Conservation (phyloP, 2,797 vertebrate genomes). For the Varecia variegata region DNA sequence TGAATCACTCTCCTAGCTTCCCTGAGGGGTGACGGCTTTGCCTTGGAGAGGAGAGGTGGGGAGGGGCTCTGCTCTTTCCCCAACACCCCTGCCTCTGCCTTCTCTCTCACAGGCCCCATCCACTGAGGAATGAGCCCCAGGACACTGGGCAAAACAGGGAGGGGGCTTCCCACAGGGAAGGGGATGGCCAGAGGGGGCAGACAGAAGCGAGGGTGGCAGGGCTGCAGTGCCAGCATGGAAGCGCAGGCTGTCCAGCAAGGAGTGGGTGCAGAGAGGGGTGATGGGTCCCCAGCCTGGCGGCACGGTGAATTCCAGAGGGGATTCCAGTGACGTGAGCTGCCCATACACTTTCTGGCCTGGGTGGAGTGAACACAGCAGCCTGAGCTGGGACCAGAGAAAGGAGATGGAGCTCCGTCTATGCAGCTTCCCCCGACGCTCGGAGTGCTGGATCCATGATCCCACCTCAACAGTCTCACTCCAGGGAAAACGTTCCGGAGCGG, state of each 20-base stretch:
- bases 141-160: background rate
- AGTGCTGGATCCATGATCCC: rapidly evolving
- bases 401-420: background rate
- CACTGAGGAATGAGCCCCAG: background rate
- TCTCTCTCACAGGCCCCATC: background rate
- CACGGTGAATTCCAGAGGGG: background rate
- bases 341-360: background rate
- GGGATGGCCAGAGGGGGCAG: background rate
- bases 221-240: background rate
- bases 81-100: background rate
- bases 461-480: background rate
- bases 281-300: background rate
- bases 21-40: background rate
- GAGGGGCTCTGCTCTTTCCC: background rate
- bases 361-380: background rate
- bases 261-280: background rate
- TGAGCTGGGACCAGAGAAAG: background rate
- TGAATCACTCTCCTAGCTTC: background rate
- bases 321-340: background rate
- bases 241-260: background rate
- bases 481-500: background rate
- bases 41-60: background rate
- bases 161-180: background rate
- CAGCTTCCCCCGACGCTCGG: too few relatives aligned
- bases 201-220: too few relatives aligned